These are phyloP conservation scores for Zonitis immaculata DNA, from an alignment of 2,888 invertebrate species.

Conservation along the genomic window DNA sequence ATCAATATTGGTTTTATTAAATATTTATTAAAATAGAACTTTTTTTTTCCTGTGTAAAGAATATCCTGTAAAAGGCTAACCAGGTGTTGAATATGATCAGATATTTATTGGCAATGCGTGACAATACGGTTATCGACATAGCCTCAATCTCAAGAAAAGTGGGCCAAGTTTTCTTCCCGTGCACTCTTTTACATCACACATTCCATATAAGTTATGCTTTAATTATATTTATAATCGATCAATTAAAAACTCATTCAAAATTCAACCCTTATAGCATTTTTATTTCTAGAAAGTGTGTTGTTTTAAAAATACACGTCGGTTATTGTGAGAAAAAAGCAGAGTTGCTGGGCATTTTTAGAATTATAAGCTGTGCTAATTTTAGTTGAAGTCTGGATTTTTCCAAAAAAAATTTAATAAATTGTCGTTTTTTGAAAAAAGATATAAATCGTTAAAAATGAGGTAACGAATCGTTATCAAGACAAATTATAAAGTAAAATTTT, in stretches of 20 bases:
- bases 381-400: not conserved
- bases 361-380: not conserved
- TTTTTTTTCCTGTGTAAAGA: too few relatives aligned
- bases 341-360: not conserved
- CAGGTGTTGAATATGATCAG: constrained; percentile 12
- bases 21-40: too few relatives aligned
- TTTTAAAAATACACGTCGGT: constrained; percentile 16
- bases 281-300: constrained; percentile 13
- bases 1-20: too few relatives aligned
- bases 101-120: constrained; percentile 19
- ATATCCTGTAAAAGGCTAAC: constrained; percentile 11
- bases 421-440: not conserved
- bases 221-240: not conserved
- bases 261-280: not conserved
- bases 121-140: constrained; percentile 22
- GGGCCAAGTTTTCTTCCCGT: constrained; percentile 24
- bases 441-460: not conserved
- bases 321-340: not conserved
- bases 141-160: constrained; percentile 23
- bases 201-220: constrained; percentile 11
- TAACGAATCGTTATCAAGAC: constrained; percentile 15
- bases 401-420: not conserved
- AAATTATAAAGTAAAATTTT: constrained; percentile 30
- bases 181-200: constrained; percentile 8
- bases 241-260: not conserved